Evolutionary conservation across 2,888 invertebrate genomes (phyloP).

Genomic region (Synanthedon tipuliformis): DNA sequence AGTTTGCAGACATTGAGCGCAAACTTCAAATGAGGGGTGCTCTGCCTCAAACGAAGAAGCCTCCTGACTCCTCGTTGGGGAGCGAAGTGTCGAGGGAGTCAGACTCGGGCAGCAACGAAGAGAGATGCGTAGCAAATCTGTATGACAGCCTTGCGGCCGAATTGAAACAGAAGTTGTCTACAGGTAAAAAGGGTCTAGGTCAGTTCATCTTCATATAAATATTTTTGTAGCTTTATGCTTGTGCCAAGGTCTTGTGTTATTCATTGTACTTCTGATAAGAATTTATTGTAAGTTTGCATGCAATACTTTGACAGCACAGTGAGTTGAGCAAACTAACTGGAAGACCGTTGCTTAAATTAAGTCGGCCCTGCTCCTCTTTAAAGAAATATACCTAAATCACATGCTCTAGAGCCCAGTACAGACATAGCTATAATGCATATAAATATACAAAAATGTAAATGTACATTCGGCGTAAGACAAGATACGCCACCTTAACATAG

Average conservation of each 20-base stretch:
- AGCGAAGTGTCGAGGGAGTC: slow-evolving; percentile 80
- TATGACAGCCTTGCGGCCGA: slow-evolving; percentile 95
- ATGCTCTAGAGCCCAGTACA: too few relatives aligned
- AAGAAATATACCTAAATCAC: too few relatives aligned
- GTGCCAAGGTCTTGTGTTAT: slow-evolving; percentile 3
- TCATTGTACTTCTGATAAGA: background rate
- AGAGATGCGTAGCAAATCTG: slow-evolving; percentile 77
- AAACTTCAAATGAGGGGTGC: slow-evolving; percentile 68
- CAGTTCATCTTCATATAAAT: slow-evolving; percentile 22
- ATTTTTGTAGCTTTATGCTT: slow-evolving; percentile 18
- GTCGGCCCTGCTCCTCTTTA: too few relatives aligned
- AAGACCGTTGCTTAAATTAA: too few relatives aligned
- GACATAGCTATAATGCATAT: too few relatives aligned
- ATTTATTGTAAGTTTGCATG: too few relatives aligned
- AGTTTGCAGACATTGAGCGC: slow-evolving; percentile 83
- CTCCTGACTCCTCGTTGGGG: slow-evolving; percentile 79
- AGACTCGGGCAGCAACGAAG: slow-evolving; percentile 78
- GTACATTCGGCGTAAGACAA: too few relatives aligned
- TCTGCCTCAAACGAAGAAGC: slow-evolving; percentile 71
- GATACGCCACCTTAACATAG: too few relatives aligned
- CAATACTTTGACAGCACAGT: too few relatives aligned
- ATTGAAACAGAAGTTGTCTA: slow-evolving; percentile 75
- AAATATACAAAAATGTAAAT: too few relatives aligned
- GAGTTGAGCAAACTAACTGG: too few relatives aligned
- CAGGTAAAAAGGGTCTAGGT: slow-evolving; percentile 67